Conservation (phyloP, 2,888 invertebrate species). For the Podotricha telesiphe region DNA sequence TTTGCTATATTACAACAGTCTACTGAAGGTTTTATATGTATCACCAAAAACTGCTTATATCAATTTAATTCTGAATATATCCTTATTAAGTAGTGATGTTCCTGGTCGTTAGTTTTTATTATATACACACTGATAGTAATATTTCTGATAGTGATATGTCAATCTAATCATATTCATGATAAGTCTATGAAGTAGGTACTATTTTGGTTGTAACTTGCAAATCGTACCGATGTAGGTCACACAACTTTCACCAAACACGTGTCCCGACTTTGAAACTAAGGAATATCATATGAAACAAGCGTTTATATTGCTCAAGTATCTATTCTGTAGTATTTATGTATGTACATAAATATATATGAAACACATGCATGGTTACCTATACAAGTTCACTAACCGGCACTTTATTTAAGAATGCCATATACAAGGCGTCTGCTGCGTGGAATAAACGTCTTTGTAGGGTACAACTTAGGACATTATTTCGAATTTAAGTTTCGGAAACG, state of each 20-base stretch:
- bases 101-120: neutral
- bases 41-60: neutral
- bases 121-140: neutral
- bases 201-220: conserved; percentile 42
- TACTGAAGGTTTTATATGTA: neutral
- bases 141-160: neutral
- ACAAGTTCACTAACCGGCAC: conserved; percentile 62
- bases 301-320: conserved; percentile 52
- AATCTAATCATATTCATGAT: conserved; percentile 2
- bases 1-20: conserved; percentile 12
- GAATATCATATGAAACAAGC: conserved; percentile 47
- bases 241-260: conserved; percentile 59
- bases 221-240: conserved; percentile 48
- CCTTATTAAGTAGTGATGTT: neutral
- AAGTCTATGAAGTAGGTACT: conserved; percentile 23
- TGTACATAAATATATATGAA: conserved; percentile 60
- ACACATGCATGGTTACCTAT: conserved; percentile 77
- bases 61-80: neutral
- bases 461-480: conserved; percentile 51
- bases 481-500: conserved; percentile 54
- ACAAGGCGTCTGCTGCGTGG: conserved; percentile 30
- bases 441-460: conserved; percentile 49
- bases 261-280: conserved; percentile 58
- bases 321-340: conserved; percentile 63
- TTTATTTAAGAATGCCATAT: conserved; percentile 52